Conservation (phyloP, 2,113 vertebrate species). For the Labeo catla region DNA sequence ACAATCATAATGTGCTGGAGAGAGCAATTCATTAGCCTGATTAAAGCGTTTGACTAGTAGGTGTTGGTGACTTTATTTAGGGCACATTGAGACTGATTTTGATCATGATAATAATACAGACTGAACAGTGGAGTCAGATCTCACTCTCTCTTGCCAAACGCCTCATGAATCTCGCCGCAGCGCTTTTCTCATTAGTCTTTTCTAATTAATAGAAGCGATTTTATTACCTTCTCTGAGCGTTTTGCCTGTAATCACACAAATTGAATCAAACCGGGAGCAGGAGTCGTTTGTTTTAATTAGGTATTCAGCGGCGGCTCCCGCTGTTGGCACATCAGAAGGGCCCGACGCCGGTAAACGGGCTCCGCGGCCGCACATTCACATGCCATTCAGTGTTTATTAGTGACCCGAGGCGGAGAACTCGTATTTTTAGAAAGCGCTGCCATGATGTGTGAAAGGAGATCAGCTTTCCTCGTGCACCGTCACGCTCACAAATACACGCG, state of each 20-base stretch:
- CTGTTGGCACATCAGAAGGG: conserved; percentile 1
- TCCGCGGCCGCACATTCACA: not conserved
- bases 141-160: not conserved
- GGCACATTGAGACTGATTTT: not conserved
- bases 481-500: not conserved
- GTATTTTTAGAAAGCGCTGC: not conserved
- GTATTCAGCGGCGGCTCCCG: not conserved
- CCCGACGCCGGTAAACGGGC: not conserved
- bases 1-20: not conserved
- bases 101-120: not conserved
- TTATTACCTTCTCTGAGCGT: not conserved
- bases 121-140: conserved; percentile 20
- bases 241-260: conserved; percentile 25
- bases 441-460: not conserved
- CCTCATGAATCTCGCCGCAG: too few species aligned
- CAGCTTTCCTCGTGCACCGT: too few species aligned
- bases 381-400: not conserved
- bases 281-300: conserved; percentile 14
- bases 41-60: not conserved
- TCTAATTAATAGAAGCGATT: not conserved
- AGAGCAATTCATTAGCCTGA: not conserved
- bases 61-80: not conserved
- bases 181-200: not conserved
- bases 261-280: not conserved
- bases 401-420: not conserved